These are phyloP conservation scores for Leptinotarsa peninsularis DNA, from an alignment of 2,888 invertebrate genomes.

Conservation along the genomic window DNA sequence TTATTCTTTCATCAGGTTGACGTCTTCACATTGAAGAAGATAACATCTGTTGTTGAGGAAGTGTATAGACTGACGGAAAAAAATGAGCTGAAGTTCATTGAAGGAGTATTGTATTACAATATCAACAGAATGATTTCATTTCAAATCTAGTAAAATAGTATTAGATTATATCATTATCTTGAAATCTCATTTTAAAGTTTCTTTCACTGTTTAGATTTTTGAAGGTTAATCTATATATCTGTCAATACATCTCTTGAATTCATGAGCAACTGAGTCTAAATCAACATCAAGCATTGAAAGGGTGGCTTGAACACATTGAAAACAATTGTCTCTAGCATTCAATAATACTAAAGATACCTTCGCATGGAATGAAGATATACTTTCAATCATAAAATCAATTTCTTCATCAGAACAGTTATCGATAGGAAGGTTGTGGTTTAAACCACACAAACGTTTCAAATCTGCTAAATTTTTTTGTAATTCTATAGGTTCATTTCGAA, in stretches of 20 bases:
- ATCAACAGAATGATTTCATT: too few relatives aligned
- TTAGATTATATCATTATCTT: too few relatives aligned
- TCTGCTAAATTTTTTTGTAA: not conserved
- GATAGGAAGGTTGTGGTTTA: not conserved
- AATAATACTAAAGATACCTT: not conserved
- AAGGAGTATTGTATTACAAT: too few relatives aligned
- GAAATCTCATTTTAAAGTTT: too few relatives aligned
- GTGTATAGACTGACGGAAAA: too few relatives aligned
- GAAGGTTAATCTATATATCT: not conserved
- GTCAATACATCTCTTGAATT: not conserved
- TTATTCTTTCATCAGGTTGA: too few relatives aligned
- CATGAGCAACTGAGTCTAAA: not conserved
- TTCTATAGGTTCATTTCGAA: not conserved
- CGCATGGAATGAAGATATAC: not conserved
- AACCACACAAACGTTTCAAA: not conserved
- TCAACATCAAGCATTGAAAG: not conserved
- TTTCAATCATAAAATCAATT: not conserved
- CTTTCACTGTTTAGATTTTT: too few relatives aligned
- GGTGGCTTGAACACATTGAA: conserved; percentile 1
- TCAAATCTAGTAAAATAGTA: too few relatives aligned
- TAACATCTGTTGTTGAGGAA: too few relatives aligned
- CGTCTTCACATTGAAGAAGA: too few relatives aligned
- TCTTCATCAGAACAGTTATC: not conserved
- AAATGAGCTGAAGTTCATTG: too few relatives aligned
- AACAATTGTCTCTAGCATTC: not conserved